These are phyloP conservation scores for Taphrorychus bicolor DNA, from an alignment of 2,888 invertebrate species.

Conservation along the genomic window DNA sequence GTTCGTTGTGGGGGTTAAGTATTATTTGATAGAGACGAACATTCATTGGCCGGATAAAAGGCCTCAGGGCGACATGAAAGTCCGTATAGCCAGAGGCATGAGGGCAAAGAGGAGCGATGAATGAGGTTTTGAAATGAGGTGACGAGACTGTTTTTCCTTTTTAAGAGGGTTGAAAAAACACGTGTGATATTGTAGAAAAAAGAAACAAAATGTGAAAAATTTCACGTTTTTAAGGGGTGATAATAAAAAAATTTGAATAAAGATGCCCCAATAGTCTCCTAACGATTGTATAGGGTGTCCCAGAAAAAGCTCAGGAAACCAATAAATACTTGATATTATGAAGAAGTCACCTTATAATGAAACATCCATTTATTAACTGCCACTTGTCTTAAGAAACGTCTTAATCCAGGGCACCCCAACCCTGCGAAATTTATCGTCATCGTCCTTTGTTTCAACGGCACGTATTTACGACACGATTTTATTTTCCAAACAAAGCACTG, in stretches of 20 bases:
- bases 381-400: neutral
- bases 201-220: too few species aligned
- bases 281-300: too few species aligned
- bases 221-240: too few species aligned
- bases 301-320: too few species aligned
- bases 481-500: constrained; percentile 32
- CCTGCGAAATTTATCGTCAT: constrained; percentile 19
- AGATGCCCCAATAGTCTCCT: too few species aligned
- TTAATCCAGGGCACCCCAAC: neutral
- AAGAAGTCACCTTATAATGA: neutral
- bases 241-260: too few species aligned
- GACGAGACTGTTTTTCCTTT: neutral
- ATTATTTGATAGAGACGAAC: constrained; percentile 22
- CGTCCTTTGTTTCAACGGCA: constrained; percentile 20
- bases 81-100: neutral
- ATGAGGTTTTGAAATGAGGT: neutral
- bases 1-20: constrained; percentile 14
- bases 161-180: too few species aligned
- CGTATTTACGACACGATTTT: constrained; percentile 29
- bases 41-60: constrained; percentile 11
- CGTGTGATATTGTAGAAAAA: too few species aligned
- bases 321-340: too few species aligned
- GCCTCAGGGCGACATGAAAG: neutral
- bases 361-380: neutral
- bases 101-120: neutral